Conservation (phyloP, 2,888 invertebrate species). For the Scrobipalpa atriplicella region DNA sequence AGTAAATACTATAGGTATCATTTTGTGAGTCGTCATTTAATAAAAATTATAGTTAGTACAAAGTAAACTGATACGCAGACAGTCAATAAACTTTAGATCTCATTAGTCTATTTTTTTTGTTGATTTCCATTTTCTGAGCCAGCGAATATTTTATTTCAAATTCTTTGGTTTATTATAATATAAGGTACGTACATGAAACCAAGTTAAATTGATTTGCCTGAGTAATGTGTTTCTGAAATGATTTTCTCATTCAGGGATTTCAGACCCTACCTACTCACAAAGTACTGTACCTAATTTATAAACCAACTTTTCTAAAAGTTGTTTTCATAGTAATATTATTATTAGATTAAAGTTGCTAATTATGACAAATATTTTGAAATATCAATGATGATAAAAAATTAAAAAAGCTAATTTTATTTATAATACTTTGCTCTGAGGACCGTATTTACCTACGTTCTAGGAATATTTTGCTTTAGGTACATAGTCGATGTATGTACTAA, state of each 20-base stretch:
- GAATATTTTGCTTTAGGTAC: background rate
- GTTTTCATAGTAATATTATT: too few relatives aligned
- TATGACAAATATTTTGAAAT: too few relatives aligned
- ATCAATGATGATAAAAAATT: too few relatives aligned
- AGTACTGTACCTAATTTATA: too few relatives aligned
- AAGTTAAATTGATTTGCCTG: background rate
- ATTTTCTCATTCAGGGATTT: background rate
- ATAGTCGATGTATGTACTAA: background rate
- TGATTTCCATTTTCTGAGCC: background rate
- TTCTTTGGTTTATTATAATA: background rate
- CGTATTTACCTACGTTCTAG: background rate
- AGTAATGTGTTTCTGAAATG: background rate
- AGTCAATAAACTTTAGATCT: background rate
- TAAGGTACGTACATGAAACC: background rate
- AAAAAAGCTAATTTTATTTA: too few relatives aligned
- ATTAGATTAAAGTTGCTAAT: too few relatives aligned
- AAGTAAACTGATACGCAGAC: background rate
- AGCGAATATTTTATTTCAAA: background rate
- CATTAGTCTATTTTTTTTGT: constrained; percentile 2
- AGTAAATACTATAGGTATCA: too few relatives aligned
- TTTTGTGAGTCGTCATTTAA: too few relatives aligned
- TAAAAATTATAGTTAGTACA: too few relatives aligned
- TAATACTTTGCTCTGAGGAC: too few relatives aligned
- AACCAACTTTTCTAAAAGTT: too few relatives aligned
- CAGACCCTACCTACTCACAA: too few relatives aligned